phyloP scores from a whole-genome alignment of 2,888 invertebrate genomes.

The Cheilosia pagana region DNA sequence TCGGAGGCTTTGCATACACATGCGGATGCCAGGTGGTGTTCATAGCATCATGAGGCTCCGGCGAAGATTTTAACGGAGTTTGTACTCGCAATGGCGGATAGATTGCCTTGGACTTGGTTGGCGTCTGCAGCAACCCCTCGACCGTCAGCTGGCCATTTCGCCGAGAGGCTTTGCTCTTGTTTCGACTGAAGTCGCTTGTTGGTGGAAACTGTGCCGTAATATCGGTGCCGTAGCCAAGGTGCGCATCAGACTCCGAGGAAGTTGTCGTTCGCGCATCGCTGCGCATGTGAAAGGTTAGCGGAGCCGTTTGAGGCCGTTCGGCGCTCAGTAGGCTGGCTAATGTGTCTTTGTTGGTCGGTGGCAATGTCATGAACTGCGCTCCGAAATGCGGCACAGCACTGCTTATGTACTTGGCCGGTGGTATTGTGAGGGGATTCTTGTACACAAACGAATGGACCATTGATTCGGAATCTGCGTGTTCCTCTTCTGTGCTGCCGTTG shows the following conservation, averaged over 20 bases:
- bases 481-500: conserved; percentile 74
- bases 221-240: conserved; percentile 4
- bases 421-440: conserved; percentile 81
- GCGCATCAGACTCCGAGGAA: conserved; percentile 42
- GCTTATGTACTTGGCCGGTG: conserved; percentile 76
- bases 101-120: conserved; percentile 27
- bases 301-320: conserved; percentile 68
- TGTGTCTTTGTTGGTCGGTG: conserved; percentile 47
- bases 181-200: conserved; percentile 38
- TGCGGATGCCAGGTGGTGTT: conserved; percentile 92
- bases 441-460: conserved; percentile 80
- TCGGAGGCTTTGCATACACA: conserved; percentile 92
- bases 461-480: conserved; percentile 60
- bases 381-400: conserved; percentile 52
- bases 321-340: conserved; percentile 55
- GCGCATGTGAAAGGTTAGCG: conserved; percentile 65
- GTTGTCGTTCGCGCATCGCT: conserved; percentile 41
- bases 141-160: conserved; percentile 59
- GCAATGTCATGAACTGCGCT: conserved; percentile 56
- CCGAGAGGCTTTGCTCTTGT: conserved; percentile 22
- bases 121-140: conserved; percentile 45
- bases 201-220: background rate
- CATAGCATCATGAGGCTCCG: conserved; percentile 54
- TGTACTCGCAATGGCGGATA: conserved; percentile 40
- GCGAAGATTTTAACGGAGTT: conserved; percentile 21